Evolutionary conservation across 2,113 vertebrate species (phyloP).

Genomic region (Poeciliopsis turrubarensis): DNA sequence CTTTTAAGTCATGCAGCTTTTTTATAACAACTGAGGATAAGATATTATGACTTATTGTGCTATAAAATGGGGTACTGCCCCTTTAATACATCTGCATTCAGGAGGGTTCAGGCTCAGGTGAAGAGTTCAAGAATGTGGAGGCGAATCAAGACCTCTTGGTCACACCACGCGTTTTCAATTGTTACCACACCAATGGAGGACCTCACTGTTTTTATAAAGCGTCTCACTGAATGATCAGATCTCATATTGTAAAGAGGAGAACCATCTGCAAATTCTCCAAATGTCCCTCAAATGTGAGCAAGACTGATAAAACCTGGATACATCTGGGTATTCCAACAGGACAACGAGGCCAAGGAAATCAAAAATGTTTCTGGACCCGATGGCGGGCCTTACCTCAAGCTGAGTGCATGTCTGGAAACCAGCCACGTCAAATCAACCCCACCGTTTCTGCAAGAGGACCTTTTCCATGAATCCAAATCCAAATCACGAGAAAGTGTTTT

Average conservation of each 20-base stretch:
- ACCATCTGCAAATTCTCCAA: background rate
- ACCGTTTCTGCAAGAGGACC: background rate
- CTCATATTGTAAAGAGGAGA: background rate
- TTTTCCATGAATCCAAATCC: background rate
- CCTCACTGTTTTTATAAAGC: background rate
- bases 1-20: too few relatives aligned
- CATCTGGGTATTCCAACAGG: too few relatives aligned
- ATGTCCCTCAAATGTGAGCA: background rate
- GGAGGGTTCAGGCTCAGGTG: too few relatives aligned
- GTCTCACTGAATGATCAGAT: background rate
- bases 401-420: background rate
- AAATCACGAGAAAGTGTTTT: background rate
- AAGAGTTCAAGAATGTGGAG: too few relatives aligned
- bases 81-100: too few relatives aligned
- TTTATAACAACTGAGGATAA: too few relatives aligned
- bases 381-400: background rate
- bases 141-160: too few relatives aligned
- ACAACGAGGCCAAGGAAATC: too few relatives aligned
- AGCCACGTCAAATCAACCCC: background rate
- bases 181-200: too few relatives aligned
- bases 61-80: too few relatives aligned
- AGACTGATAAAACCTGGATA: background rate
- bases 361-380: background rate
- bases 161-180: too few relatives aligned
- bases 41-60: too few relatives aligned